These are phyloP conservation scores for Chaetophractus vellerosus DNA, from an alignment of 2,797 vertebrate species.

Conservation along the genomic window DNA sequence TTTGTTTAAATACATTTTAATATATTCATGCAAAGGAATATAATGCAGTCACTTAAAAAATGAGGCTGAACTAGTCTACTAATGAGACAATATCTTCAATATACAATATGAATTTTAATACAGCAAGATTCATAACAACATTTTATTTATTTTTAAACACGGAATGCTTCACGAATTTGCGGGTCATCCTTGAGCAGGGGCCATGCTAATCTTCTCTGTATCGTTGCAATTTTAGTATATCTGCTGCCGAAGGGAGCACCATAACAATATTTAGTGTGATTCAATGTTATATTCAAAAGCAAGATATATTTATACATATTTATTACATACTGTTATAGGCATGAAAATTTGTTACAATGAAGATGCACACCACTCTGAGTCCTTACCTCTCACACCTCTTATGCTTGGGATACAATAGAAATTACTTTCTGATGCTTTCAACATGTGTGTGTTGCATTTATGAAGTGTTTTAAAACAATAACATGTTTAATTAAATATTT, in stretches of 20 bases:
- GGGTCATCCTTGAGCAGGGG: too few relatives aligned
- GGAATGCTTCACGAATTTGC: too few relatives aligned
- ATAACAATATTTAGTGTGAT: too few relatives aligned
- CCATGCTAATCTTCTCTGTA: too few relatives aligned
- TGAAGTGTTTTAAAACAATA: not conserved
- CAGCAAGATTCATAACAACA: not conserved
- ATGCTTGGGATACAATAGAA: not conserved
- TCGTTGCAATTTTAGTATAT: too few relatives aligned
- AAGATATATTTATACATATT: not conserved
- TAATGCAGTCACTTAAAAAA: not conserved
- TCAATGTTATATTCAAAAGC: not conserved
- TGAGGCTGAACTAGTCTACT: not conserved
- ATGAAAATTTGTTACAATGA: not conserved
- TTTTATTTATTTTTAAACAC: too few relatives aligned
- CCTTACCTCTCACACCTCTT: not conserved
- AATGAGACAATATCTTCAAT: not conserved
- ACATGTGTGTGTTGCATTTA: not conserved
- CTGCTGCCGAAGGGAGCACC: too few relatives aligned
- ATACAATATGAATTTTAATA: not conserved
- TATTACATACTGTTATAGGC: not conserved
- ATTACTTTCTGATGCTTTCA: not conserved
- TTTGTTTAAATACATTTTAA: not conserved
- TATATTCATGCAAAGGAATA: not conserved
- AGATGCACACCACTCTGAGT: not conserved
- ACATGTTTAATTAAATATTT: not conserved